Percentiles rank a stretch among this genome's conserved stretches.
Conservation (phyloP, 2,888 invertebrate species). For the Dolichomitus sp. region DNA sequence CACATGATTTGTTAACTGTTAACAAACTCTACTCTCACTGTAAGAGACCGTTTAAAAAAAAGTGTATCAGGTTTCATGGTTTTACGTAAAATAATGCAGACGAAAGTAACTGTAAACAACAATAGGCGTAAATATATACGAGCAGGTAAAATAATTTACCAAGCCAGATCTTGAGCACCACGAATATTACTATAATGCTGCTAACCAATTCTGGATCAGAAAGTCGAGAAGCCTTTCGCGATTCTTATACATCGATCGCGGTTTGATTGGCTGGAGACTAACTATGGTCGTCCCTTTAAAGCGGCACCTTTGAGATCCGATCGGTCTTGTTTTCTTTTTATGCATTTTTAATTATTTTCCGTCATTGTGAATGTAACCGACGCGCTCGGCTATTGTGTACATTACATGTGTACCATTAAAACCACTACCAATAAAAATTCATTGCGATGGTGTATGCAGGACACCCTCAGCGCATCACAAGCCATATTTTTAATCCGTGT, state of each 20-base stretch:
- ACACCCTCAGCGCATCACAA: neutral
- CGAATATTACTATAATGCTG: conserved; percentile 53
- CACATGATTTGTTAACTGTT: too few relatives aligned
- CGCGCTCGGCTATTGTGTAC: conserved; percentile 76
- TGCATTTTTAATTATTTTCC: conserved; percentile 81
- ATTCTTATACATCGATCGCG: conserved; percentile 55
- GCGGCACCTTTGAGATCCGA: conserved; percentile 79
- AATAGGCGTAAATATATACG: neutral
- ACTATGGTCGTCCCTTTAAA: conserved; percentile 60
- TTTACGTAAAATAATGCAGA: neutral
- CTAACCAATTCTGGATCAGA: neutral
- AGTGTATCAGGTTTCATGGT: neutral
- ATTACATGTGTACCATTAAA: neutral
- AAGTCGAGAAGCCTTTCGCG: conserved; percentile 45
- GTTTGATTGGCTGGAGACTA: conserved; percentile 72
- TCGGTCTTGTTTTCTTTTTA: conserved; percentile 59
- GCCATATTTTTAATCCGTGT: neutral
- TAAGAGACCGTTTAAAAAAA: neutral
- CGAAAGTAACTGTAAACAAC: neutral
- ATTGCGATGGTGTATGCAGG: neutral
- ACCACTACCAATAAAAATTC: neutral
- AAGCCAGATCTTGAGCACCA: conserved; percentile 43
- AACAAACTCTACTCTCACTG: too few relatives aligned
- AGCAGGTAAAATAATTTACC: conserved; percentile 49
- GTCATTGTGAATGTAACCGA: conserved; percentile 75